Conservation (phyloP, 1,140 invertebrate genomes). For the Danaus plexippus region DNA sequence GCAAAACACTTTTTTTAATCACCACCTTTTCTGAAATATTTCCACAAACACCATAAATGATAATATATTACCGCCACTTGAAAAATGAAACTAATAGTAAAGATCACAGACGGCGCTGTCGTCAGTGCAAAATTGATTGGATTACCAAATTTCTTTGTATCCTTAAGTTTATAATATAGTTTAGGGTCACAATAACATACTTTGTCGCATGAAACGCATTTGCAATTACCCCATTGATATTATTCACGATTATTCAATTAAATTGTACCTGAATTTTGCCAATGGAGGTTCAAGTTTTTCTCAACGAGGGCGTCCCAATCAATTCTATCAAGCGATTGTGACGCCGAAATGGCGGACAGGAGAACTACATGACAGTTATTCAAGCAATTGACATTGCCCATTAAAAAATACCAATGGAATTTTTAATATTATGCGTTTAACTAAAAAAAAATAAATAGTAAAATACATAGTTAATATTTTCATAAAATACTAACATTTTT, state of each 20-base stretch:
- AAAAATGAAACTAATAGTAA: conserved; percentile 34
- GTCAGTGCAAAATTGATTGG: conserved; percentile 26
- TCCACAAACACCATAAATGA: conserved; percentile 25
- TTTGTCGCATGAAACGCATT: not conserved
- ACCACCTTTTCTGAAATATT: conserved; percentile 10
- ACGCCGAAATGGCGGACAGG: conserved; percentile 54
- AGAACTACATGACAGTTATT: conserved; percentile 18
- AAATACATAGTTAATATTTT: no score
- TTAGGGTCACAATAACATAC: conserved; percentile 10
- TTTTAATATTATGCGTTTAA: no score
- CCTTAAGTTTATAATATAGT: conserved; percentile 1
- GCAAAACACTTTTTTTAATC: conserved; percentile 3
- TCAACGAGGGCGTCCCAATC: conserved; percentile 64
- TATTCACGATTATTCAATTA: conserved; percentile 9
- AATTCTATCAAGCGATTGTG: conserved; percentile 48
- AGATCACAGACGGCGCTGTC: conserved; percentile 56
- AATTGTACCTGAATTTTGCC: conserved; percentile 32
- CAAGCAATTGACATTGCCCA: no score
- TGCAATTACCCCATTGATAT: conserved; percentile 1
- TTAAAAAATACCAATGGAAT: conserved; percentile 3
- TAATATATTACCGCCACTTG: conserved; percentile 45
- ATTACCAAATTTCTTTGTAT: conserved; percentile 9
- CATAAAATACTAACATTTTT: no score
- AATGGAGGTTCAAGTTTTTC: conserved; percentile 47
- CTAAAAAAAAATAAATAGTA: not conserved